Conservation (phyloP, 2,888 invertebrate genomes). For the Lysandra bellargus region DNA sequence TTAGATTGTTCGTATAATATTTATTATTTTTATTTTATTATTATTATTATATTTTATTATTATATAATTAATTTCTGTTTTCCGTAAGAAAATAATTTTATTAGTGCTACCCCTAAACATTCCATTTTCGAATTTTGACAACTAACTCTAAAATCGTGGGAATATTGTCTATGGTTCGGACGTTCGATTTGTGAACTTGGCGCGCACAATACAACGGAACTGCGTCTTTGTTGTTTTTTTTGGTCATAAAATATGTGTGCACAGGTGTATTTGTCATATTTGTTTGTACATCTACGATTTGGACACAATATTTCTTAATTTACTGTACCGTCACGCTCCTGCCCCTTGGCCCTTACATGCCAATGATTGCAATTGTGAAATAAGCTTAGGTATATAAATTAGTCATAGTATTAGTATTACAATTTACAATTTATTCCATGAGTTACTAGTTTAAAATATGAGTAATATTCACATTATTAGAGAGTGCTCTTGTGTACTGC, state of each 20-base stretch:
- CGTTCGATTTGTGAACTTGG: slow-evolving; percentile 54
- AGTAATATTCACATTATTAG: no score
- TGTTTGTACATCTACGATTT: slow-evolving; percentile 34
- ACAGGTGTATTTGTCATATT: slow-evolving; percentile 66
- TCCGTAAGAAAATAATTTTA: not conserved
- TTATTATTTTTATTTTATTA: no score
- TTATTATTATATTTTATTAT: no score
- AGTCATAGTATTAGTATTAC: not conserved
- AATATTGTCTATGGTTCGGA: slow-evolving; percentile 57
- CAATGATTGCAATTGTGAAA: not conserved
- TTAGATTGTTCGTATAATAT: no score
- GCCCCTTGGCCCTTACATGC: not conserved
- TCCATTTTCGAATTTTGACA: slow-evolving; percentile 10
- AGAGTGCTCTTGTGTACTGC: no score
- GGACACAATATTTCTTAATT: slow-evolving; percentile 34
- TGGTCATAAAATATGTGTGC: slow-evolving; percentile 50
- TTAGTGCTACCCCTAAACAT: not conserved
- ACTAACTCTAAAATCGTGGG: slow-evolving; percentile 61
- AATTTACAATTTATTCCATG: no score
- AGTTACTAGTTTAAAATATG: no score
- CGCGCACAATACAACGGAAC: slow-evolving; percentile 62
- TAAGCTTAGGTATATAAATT: not conserved
- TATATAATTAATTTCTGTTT: not conserved
- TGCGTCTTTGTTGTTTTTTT: slow-evolving; percentile 62
- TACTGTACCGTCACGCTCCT: slow-evolving; percentile 30